A percentile compares a stretch with the other conserved stretches of the same genome.
These are phyloP conservation scores for Pachypeltis micranthus DNA, from an alignment of 1,140 invertebrate species.

Conservation along the genomic window DNA sequence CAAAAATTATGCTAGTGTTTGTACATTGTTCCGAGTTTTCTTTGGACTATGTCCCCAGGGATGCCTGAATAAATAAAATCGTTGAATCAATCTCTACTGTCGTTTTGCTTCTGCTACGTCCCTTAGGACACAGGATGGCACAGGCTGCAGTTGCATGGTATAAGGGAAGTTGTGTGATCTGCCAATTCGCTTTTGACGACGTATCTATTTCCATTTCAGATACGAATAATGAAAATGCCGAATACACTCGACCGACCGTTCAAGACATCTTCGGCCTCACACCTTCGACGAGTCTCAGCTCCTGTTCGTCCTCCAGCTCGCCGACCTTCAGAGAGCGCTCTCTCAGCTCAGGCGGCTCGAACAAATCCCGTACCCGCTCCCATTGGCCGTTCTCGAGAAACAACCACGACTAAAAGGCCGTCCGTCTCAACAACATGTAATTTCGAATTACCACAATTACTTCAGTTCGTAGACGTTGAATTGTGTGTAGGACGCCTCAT, in stretches of 20 bases:
- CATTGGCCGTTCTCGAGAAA: constrained; percentile 38
- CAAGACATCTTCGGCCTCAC: constrained; percentile 40
- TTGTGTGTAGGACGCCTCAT: too few species aligned
- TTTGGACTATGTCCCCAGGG: too few species aligned
- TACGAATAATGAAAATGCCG: constrained; percentile 26
- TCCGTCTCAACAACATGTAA: not conserved
- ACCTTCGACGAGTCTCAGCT: constrained; percentile 38
- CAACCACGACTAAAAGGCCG: not conserved
- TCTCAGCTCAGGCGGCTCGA: constrained; percentile 33
- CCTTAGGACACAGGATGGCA: too few species aligned
- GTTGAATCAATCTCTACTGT: too few species aligned
- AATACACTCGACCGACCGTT: constrained; percentile 35
- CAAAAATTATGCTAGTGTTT: not conserved
- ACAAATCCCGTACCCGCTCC: constrained; percentile 30
- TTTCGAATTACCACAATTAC: not conserved
- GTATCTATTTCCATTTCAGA: constrained; percentile 32
- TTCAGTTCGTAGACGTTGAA: too few species aligned
- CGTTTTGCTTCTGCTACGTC: too few species aligned
- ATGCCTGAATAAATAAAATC: too few species aligned
- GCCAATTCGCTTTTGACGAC: not conserved
- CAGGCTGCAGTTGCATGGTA: too few species aligned
- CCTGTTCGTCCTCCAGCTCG: constrained; percentile 37
- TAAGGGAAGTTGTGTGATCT: too few species aligned
- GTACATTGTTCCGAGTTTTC: constrained; percentile 3
- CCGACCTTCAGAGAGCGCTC: constrained; percentile 38